phyloP scores from a whole-genome alignment of 2,797 vertebrate species.

The Sylvilagus floridanus region DNA sequence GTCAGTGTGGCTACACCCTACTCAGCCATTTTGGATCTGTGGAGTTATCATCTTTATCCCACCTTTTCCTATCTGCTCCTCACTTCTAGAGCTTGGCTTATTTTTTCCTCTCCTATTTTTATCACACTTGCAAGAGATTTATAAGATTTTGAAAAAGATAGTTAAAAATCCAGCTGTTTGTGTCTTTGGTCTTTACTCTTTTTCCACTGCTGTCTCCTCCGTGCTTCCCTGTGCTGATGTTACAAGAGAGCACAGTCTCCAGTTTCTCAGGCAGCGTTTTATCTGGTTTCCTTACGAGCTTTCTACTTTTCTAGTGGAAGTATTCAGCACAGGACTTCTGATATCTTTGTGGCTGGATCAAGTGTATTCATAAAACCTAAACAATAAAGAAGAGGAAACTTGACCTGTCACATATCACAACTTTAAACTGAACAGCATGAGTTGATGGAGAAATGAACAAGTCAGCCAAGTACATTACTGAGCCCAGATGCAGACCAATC shows the following conservation, averaged over 20 bases:
- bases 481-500: not conserved
- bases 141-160: not conserved
- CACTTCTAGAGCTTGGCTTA: not conserved
- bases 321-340: no score
- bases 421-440: not conserved
- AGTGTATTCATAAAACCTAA: not conserved
- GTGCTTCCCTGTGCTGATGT: not conserved
- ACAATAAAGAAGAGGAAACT: not conserved
- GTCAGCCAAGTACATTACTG: not conserved
- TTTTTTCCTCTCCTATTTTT: not conserved
- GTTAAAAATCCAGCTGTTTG: not conserved
- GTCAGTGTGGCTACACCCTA: no score
- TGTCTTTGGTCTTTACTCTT: not conserved
- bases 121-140: not conserved
- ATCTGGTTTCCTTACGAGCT: rapidly evolving
- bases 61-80: not conserved
- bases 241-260: not conserved
- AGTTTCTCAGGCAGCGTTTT: not conserved
- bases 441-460: not conserved
- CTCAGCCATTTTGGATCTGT: not conserved
- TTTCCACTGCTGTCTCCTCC: not conserved
- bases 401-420: no score
- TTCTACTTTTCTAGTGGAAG: not conserved
- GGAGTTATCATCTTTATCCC: not conserved
- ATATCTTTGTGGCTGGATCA: not conserved